These are phyloP conservation scores for Cosmia pyralina DNA, from an alignment of 2,888 invertebrate species.

Conservation along the genomic window DNA sequence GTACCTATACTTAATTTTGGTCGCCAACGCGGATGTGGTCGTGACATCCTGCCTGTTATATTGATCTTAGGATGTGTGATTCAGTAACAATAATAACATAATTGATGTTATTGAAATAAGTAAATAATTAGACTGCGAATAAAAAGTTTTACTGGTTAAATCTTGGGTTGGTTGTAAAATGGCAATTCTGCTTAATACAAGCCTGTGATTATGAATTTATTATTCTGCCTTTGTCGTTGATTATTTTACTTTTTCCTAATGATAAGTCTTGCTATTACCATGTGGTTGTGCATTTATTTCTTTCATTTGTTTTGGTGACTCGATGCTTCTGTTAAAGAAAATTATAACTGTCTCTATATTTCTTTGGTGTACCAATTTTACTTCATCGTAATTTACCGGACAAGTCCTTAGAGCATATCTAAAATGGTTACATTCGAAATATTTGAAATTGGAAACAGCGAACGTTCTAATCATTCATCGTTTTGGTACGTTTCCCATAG, in stretches of 20 bases:
- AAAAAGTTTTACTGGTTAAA: conserved; percentile 23
- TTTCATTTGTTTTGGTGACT: not conserved
- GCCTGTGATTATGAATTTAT: conserved; percentile 35
- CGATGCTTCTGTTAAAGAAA: not conserved
- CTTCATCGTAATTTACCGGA: conserved; percentile 21
- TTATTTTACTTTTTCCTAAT: conserved; percentile 17
- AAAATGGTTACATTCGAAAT: conserved; percentile 45
- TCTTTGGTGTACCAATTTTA: not conserved
- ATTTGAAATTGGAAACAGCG: conserved; percentile 60
- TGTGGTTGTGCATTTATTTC: not conserved
- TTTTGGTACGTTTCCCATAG: conserved; percentile 76
- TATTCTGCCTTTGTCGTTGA: not conserved
- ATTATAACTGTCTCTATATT: conserved; percentile 3
- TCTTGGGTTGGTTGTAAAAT: conserved; percentile 28
- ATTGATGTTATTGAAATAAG: conserved; percentile 40
- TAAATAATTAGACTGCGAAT: conserved; percentile 24
- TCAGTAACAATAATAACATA: conserved; percentile 43
- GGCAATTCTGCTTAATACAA: conserved; percentile 8
- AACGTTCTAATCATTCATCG: conserved; percentile 67
- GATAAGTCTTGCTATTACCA: not conserved
- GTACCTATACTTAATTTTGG: conserved; percentile 34
- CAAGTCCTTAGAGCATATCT: conserved; percentile 38
- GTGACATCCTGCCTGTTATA: conserved; percentile 43
- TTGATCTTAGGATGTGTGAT: conserved; percentile 33
- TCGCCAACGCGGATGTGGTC: conserved; percentile 45